Base-by-base conservation (phyloP, 1,140 invertebrate genomes). In the Bacillus rossius region DNA sequence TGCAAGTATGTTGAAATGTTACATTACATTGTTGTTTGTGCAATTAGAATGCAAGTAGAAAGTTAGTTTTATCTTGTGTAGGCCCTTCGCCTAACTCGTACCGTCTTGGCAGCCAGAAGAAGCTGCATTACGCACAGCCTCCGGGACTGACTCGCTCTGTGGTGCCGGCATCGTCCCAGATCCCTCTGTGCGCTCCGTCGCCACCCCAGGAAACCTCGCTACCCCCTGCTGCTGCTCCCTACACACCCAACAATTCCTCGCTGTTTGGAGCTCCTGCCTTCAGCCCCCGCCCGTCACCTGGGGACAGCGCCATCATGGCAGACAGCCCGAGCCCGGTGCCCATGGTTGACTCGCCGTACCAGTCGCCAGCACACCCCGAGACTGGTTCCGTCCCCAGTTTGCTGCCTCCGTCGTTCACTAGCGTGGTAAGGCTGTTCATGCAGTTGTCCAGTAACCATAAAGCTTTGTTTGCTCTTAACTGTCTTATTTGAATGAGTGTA, bases 331-430 rank as follows among this genome's bases (percentile, higher is more conserved):
- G 25, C 14, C 23, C 41, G 2, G 19, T 26, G n/a, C 22, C 23
- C 1, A 37, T 14, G 14, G 56, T 26, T 16, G 40, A 16, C 19
- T 13, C 40, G 22, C 45, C 49, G 26, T 57, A 47, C 25, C 56
- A 57, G 13, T 50, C 56, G 3, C 56, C 56, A 20, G 37, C 41
- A 22, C 22, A 2, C 23, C 16, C 56, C 3, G 26, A 40, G 17
- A 57, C 20, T 38, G 22, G 29, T 13, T 26, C 45, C n/a, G 7
- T 16, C 8, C 47, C 56, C 14, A 29, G 47, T 22, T 47, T 57
- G 25, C n/a, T 57, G 7, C 56, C 56, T 10, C 43, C 56, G 42
- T 57, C 56, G 8, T 57, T 57, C 17, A 51, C 45, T n/a, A 48
- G 51, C 41, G n/a, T 57, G 47, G 56, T 57, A 57, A 50, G 47